Evolutionary conservation across 2,113 vertebrate genomes (phyloP).

Genomic region (Vidua chalybeata): DNA sequence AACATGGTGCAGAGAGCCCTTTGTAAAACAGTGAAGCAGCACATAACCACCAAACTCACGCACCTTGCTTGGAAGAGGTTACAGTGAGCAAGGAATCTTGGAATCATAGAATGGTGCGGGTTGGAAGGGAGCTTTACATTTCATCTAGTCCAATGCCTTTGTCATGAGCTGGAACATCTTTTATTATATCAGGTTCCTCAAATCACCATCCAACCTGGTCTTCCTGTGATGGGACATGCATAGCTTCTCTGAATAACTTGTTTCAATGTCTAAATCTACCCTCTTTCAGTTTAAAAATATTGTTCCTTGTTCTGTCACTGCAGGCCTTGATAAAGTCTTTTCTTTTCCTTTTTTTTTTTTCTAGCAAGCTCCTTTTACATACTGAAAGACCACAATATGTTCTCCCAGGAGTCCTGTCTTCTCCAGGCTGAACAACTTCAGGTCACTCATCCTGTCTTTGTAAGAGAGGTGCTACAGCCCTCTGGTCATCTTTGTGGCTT

Average conservation of each 20-base stretch:
- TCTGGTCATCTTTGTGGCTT: not conserved
- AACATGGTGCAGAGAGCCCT: accelerated
- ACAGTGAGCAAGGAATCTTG: not conserved
- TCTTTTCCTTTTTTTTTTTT: not conserved
- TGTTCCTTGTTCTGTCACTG: not conserved
- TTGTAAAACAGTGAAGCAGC: not conserved
- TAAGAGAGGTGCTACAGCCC: accelerated
- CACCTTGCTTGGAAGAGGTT: not conserved
- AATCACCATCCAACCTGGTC: not conserved
- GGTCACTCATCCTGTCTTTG: accelerated
- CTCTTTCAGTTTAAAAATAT: not conserved
- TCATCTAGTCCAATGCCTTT: not conserved
- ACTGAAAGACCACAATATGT: not conserved
- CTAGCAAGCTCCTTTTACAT: not conserved
- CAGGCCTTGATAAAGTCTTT: not conserved
- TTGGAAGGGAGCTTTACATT: not conserved
- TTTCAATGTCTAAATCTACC: not conserved
- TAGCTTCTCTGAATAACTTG: not conserved
- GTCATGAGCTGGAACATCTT: not conserved
- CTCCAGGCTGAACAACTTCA: not conserved
- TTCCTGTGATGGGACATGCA: accelerated
- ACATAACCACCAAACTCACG: not conserved
- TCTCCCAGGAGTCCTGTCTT: not conserved
- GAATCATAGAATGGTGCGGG: not conserved
- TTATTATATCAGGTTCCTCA: not conserved